Percentiles rank a stretch among this genome's conserved stretches.
Evolutionary conservation across 23 tunicate species (phyloP).

Genomic region (Oikopleura dioica): DNA sequence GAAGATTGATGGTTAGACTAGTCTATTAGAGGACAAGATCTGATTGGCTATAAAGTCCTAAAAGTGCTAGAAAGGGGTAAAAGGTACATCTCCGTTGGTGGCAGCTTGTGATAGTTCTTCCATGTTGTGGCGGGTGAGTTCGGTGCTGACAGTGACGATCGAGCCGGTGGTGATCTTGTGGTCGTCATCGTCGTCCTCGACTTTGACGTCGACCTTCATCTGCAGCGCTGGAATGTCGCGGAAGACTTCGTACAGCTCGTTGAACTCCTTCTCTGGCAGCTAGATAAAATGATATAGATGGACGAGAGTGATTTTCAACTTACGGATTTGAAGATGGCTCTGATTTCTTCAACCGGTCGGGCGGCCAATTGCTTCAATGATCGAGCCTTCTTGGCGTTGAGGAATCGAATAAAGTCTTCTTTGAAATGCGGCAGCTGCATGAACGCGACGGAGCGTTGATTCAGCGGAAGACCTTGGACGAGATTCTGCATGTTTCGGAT

Average conservation of each 20-base stretch:
- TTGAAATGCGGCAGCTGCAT: conserved; percentile 76
- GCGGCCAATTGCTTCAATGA: conserved; percentile 10
- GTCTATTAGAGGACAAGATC: too few relatives aligned
- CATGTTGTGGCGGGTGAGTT: conserved; percentile 20
- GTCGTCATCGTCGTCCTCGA: conserved; percentile 50
- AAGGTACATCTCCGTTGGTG: background rate
- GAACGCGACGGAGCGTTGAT: conserved; percentile 19
- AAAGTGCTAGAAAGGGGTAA: too few relatives aligned
- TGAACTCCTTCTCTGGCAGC: background rate
- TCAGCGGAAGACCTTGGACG: conserved; percentile 55
- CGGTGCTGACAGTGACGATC: conserved; percentile 45
- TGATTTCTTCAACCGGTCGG: conserved; percentile 6
- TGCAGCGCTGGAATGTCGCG: background rate
- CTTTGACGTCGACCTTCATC: background rate
- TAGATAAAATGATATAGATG: too few relatives aligned
- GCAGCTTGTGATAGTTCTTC: conserved; percentile 26
- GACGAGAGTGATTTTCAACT: too few relatives aligned
- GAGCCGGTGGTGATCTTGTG: conserved; percentile 83
- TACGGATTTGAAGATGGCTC: conserved; percentile 2
- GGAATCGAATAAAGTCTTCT: conserved; percentile 59
- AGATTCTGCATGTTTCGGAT: conserved; percentile 72
- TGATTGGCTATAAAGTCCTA: too few relatives aligned
- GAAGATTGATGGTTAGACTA: too few relatives aligned
- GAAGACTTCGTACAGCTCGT: background rate
- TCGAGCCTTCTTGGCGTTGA: conserved; percentile 22